These are phyloP conservation scores for Macrobrachium rosenbergii DNA, from an alignment of 1,140 invertebrate genomes.

Conservation along the genomic window DNA sequence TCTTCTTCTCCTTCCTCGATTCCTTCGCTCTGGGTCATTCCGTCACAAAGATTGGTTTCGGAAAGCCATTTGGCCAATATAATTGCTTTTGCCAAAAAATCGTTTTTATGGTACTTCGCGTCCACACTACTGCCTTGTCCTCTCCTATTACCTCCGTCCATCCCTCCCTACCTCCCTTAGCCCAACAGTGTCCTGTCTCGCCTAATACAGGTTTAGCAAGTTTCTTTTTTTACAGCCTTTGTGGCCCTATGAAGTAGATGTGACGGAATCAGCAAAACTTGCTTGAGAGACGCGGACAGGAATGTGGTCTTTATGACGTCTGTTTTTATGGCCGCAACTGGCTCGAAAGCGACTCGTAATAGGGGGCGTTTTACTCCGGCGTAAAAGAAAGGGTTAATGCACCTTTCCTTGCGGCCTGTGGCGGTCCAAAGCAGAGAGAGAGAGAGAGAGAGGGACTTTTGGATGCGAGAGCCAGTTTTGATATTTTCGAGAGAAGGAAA, in stretches of 20 bases:
- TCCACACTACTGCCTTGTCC: neutral
- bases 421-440: too few relatives aligned
- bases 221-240: constrained; percentile 32
- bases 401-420: neutral
- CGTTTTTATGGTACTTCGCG: constrained; percentile 45
- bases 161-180: too few relatives aligned
- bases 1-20: neutral
- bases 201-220: constrained; percentile 50
- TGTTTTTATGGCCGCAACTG: constrained; percentile 8
- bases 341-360: neutral
- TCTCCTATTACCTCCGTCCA: too few relatives aligned
- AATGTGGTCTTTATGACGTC: neutral
- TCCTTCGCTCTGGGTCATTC: constrained; percentile 32
- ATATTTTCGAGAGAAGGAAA: too few relatives aligned
- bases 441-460: too few relatives aligned
- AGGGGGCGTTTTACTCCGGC: too few relatives aligned
- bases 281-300: neutral
- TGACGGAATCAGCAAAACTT: constrained; percentile 46
- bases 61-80: constrained; percentile 56
- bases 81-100: constrained; percentile 56
- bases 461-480: too few relatives aligned
- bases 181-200: too few relatives aligned
- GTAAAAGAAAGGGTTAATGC: constrained; percentile 5
- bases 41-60: too few relatives aligned
- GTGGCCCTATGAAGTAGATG: neutral